A percentile compares a stretch with the other conserved stretches of the same genome.
Conservation (phyloP, 2,888 invertebrate species). For the Rhingia rostrata region DNA sequence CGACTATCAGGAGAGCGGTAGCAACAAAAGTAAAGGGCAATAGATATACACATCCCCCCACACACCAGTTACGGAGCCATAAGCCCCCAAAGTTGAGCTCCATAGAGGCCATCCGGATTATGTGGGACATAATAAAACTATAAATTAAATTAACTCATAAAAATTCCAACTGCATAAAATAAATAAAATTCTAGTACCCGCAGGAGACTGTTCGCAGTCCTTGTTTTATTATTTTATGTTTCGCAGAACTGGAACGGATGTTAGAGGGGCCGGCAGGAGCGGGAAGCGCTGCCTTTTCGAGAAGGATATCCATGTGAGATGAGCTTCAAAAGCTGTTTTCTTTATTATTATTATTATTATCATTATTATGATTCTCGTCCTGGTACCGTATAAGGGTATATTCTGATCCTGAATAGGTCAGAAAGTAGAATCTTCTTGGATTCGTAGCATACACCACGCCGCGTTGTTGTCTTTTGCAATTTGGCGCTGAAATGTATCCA, state of each 20-base stretch:
- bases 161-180: constrained; percentile 82
- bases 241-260: constrained; percentile 38
- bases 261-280: neutral
- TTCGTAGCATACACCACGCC: constrained; percentile 11
- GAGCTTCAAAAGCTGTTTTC: constrained; percentile 71
- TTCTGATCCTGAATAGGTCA: constrained; percentile 44
- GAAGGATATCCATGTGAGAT: constrained; percentile 52
- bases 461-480: constrained; percentile 21
- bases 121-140: constrained; percentile 81
- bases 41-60: constrained; percentile 9
- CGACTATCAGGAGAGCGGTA: neutral
- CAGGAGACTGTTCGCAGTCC: constrained; percentile 72
- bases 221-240: constrained; percentile 73
- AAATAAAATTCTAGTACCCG: constrained; percentile 75
- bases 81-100: constrained; percentile 56
- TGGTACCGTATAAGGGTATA: constrained; percentile 20
- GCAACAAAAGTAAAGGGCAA: constrained; percentile 8
- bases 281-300: constrained; percentile 16
- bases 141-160: constrained; percentile 83
- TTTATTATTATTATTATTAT: constrained; percentile 71
- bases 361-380: constrained; percentile 60
- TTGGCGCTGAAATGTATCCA: constrained; percentile 25
- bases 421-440: constrained; percentile 27
- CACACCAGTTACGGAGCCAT: constrained; percentile 12
- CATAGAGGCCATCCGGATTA: constrained; percentile 70